Conservation (phyloP, 2,113 vertebrate species). For the Pipa parva region DNA sequence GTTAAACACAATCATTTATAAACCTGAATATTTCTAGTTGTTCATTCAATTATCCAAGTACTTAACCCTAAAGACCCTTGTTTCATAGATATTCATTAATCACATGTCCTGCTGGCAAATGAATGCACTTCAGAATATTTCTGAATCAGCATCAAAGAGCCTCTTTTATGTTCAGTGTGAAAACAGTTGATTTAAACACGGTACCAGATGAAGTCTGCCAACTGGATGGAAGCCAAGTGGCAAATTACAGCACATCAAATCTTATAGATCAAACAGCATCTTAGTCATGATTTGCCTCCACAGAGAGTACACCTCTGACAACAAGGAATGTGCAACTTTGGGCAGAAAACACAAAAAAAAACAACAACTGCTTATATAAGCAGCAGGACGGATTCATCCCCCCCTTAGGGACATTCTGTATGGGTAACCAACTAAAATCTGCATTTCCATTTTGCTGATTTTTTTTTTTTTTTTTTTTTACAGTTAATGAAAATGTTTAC, state of each 20-base stretch:
- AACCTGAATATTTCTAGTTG: not conserved
- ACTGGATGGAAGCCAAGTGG: constrained; percentile 29
- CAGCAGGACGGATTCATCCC: not conserved
- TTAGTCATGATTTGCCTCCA: constrained; percentile 12
- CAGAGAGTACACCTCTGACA: constrained; percentile 30
- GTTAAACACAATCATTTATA: constrained; percentile 22
- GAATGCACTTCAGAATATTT: constrained; percentile 33
- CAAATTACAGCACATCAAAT: constrained; percentile 38
- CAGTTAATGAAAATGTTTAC: too few relatives aligned
- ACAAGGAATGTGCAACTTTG: constrained; percentile 14
- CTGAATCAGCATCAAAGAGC: constrained; percentile 36
- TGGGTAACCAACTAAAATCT: too few relatives aligned
- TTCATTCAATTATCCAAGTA: constrained; percentile 26
- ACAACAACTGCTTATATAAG: constrained; percentile 10
- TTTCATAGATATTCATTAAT: constrained; percentile 37
- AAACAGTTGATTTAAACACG: constrained; percentile 33
- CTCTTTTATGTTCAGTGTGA: constrained; percentile 34
- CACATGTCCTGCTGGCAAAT: constrained; percentile 25
- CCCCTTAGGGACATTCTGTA: not conserved
- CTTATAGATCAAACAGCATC: constrained; percentile 28
- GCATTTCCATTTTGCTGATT: too few relatives aligned
- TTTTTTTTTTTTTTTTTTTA: too few relatives aligned
- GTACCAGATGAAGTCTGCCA: constrained; percentile 29
- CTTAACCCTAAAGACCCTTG: constrained; percentile 30
- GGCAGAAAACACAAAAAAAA: not conserved